phyloP scores from a whole-genome alignment of 2,888 invertebrate genomes.

The Strigamia transsilvanica region DNA sequence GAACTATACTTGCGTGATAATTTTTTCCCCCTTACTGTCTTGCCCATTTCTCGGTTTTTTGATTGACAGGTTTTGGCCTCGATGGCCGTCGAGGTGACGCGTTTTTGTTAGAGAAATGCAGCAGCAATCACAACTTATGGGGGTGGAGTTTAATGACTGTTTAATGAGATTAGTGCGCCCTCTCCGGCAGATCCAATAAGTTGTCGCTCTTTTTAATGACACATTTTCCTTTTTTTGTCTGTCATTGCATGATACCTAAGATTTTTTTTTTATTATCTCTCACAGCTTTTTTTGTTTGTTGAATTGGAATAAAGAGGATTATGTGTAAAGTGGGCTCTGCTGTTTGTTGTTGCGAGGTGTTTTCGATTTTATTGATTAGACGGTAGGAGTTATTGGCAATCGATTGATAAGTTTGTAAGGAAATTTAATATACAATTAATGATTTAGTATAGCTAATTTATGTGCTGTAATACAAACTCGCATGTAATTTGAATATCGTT shows the following conservation, averaged over 20 bases:
- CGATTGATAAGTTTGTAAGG: conserved; percentile 38
- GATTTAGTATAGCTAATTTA: conserved; percentile 34
- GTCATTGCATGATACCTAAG: conserved; percentile 22
- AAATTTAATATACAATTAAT: conserved; percentile 22
- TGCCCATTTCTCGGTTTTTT: background rate
- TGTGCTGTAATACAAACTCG: conserved; percentile 9
- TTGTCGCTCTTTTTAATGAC: conserved; percentile 53
- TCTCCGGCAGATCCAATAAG: conserved; percentile 51
- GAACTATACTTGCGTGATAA: conserved; percentile 12
- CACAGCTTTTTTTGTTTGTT: background rate
- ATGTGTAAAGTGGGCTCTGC: background rate
- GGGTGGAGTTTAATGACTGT: conserved; percentile 52
- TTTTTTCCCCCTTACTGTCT: background rate
- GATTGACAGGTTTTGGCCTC: conserved; percentile 29
- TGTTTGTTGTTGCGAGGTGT: conserved; percentile 29
- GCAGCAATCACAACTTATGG: conserved; percentile 36
- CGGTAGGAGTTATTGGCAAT: conserved; percentile 1
- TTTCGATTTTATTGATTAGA: conserved; percentile 22
- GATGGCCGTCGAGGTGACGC: conserved; percentile 22
- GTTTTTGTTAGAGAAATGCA: conserved; percentile 31
- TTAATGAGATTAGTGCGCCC: conserved; percentile 52
- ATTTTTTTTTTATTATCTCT: background rate
- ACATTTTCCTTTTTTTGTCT: conserved; percentile 41
- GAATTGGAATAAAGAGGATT: conserved; percentile 35
- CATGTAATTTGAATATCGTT: background rate